These are phyloP conservation scores for Cephalopterus ornatus DNA, from an alignment of 2,113 vertebrate species.

Conservation along the genomic window DNA sequence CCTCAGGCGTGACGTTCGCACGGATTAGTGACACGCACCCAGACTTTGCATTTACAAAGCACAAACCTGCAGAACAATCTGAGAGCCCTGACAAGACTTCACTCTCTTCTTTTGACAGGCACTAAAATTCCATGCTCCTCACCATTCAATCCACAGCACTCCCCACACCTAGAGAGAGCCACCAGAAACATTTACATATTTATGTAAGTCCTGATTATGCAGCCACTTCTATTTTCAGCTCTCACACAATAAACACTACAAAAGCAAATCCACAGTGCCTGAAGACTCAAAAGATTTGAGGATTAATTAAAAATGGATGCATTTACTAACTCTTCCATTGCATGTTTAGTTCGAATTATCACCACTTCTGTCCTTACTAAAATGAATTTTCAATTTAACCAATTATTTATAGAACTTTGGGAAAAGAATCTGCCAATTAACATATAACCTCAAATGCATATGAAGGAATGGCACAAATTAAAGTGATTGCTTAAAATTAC, in stretches of 20 bases:
- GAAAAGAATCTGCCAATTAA: neutral
- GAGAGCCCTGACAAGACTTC: constrained; percentile 4
- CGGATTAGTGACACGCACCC: neutral
- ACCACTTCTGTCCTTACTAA: neutral
- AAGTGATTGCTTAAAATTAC: neutral
- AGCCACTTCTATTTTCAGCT: constrained; percentile 1
- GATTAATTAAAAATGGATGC: neutral
- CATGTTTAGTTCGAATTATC: neutral
- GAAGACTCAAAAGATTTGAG: neutral
- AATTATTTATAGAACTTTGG: neutral
- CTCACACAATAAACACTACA: neutral
- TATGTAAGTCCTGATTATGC: constrained; percentile 19
- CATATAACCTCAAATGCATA: neutral
- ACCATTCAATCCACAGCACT: neutral
- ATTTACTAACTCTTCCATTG: neutral
- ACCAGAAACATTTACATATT: constrained; percentile 20
- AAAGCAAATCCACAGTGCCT: neutral
- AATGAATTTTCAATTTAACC: neutral
- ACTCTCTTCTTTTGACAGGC: neutral
- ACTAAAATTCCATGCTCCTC: neutral
- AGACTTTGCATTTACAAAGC: neutral
- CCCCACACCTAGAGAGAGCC: neutral
- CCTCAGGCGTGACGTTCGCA: neutral
- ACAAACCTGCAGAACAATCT: neutral
- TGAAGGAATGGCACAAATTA: neutral